Evolutionary conservation across 1,140 invertebrate genomes (phyloP).

Genomic region (Choristoneura fumiferana): DNA sequence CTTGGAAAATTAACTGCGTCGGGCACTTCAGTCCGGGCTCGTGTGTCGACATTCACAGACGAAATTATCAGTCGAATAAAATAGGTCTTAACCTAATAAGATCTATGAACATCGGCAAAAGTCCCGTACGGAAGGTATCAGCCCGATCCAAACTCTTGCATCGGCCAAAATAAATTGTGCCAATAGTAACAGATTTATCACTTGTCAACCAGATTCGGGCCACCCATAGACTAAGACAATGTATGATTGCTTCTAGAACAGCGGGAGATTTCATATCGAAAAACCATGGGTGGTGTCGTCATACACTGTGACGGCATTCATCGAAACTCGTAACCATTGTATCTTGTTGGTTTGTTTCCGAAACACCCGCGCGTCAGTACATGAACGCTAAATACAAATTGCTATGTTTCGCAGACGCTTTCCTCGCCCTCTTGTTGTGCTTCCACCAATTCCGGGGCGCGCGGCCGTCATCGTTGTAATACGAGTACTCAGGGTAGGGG

Average conservation of each 20-base stretch:
- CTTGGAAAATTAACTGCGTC: neutral
- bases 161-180: conserved; percentile 60
- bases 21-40: conserved; percentile 1
- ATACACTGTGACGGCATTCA: conserved; percentile 69
- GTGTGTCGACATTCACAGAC: conserved; percentile 23
- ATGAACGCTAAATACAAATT: conserved; percentile 77
- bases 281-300: conserved; percentile 56
- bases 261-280: conserved; percentile 28
- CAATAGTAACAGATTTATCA: conserved; percentile 52
- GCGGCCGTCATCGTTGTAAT: conserved; percentile 53
- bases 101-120: neutral
- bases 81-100: conserved; percentile 1
- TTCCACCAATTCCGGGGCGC: conserved; percentile 48
- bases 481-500: conserved; percentile 61
- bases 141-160: conserved; percentile 15
- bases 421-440: conserved; percentile 44
- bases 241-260: conserved; percentile 46
- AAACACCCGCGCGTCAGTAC: conserved; percentile 61
- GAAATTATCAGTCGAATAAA: conserved; percentile 13
- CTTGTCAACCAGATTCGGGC: conserved; percentile 72
- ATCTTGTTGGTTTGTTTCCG: conserved; percentile 14
- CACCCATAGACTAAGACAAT: conserved; percentile 60
- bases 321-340: conserved; percentile 70
- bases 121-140: neutral
- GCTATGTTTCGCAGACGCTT: conserved; percentile 51